Conservation (phyloP, 2,888 invertebrate genomes). For the Tetanocera ferruginea region DNA sequence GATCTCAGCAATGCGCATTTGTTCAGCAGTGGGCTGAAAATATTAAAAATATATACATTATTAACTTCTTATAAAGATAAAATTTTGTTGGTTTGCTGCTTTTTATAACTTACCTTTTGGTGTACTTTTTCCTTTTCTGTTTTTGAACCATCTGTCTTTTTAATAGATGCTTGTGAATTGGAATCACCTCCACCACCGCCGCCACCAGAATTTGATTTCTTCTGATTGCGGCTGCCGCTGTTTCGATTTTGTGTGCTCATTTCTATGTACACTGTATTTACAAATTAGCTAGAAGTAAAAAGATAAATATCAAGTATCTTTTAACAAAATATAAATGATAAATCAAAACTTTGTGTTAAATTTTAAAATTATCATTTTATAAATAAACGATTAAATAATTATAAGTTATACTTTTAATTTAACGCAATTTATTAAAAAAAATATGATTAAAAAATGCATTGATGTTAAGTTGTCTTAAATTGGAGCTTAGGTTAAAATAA, state of each 20-base stretch:
- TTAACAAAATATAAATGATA: too few species aligned
- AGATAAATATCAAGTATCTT: constrained; percentile 33
- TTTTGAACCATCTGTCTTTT: constrained; percentile 74
- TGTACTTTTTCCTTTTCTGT: constrained; percentile 74
- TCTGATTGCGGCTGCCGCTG: constrained; percentile 68
- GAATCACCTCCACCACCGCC: constrained; percentile 66
- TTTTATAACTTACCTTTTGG: constrained; percentile 67
- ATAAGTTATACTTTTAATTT: too few species aligned
- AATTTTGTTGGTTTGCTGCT: too few species aligned
- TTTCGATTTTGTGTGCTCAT: constrained; percentile 71
- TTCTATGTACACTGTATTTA: constrained; percentile 70
- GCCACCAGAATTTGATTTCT: constrained; percentile 67
- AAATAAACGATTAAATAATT: too few species aligned
- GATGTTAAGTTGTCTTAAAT: too few species aligned
- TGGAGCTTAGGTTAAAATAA: too few species aligned
- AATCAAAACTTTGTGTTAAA: too few species aligned
- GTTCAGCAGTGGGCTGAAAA: constrained; percentile 82
- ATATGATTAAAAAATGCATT: too few species aligned
- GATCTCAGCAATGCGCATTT: constrained; percentile 87
- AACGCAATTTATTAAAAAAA: too few species aligned
- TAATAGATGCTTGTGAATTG: constrained; percentile 67
- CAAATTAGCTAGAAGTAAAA: constrained; percentile 65
- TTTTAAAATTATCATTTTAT: background rate
- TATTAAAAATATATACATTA: background rate
- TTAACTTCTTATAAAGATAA: too few species aligned